Evolutionary conservation across 2,888 invertebrate genomes (phyloP), one percentile per base, ranked within the genome.

Genomic region (Octodonta nipae): DNA sequence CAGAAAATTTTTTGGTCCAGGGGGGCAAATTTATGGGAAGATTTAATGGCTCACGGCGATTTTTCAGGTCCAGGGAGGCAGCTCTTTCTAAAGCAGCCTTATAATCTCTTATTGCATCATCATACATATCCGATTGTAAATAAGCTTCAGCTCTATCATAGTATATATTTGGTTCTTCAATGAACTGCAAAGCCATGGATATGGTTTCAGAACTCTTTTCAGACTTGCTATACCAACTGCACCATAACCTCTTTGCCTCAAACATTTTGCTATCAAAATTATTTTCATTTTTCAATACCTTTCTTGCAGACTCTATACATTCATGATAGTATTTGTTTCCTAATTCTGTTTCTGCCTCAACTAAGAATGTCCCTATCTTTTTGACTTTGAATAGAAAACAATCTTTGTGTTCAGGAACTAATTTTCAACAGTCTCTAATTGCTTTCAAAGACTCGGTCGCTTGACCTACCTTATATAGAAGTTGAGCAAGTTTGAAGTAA

Each of bases 301-400:
- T 70, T 39, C 73, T 66, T 0, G 84, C 86, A 17, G 75, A 67
- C 5, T 64, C 65, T 24, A 80, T 69, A 51, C 91, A 91, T 5
- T 71, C 73, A 2, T 56, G 55, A 61, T 67, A 82, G 50, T 82
- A 70, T 17, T 77, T 67, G 15, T 67, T 61, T 42, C 75, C 74
- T 15, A 71, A 65, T 2, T 68, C 60, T 29, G 63, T 58, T 49
- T 81, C 77, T 5, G 81, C 78, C 13, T 77, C 73, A 3, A 78
- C 58, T 34, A 88, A 57, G 35, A 78, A 65, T 56, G 89, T 91
- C 43, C 85, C 87, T 8, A 98, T 71, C 58, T n/a, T n/a, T n/a
- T n/a, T n/a, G n/a, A n/a, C 98, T 67, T 99, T 98, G 53, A 92
- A 81, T 12, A 85, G 78, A 63, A 92, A 92, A 62, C 96, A 98